Conservation (phyloP, 37 sponge, comb jelly and placozoan species). For the Hormiphora californensis region DNA sequence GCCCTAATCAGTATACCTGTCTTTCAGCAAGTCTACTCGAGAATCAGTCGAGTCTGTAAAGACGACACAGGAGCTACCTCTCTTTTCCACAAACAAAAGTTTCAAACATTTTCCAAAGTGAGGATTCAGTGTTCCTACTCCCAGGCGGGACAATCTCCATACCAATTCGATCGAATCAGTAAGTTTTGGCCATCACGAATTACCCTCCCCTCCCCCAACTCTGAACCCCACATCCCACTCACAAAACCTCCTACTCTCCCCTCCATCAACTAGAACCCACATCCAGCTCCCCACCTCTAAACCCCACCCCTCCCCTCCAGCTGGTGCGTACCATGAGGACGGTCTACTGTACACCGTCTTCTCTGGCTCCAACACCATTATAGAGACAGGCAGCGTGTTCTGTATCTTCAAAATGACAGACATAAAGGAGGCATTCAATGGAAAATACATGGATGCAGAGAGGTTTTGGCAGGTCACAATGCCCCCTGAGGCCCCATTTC, state of each 20-base stretch:
- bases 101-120: conserved; percentile 27
- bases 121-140: conserved; percentile 51
- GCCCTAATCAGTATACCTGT: neutral
- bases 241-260: too few relatives aligned
- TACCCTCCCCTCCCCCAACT: too few relatives aligned
- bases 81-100: conserved; percentile 9
- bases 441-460: neutral
- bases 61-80: conserved; percentile 47
- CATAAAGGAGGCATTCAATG: neutral
- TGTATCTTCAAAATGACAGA: conserved; percentile 47
- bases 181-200: neutral
- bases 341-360: conserved; percentile 32
- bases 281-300: too few relatives aligned
- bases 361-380: conserved; percentile 50
- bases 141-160: conserved; percentile 40
- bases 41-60: conserved; percentile 16
- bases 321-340: conserved; percentile 31
- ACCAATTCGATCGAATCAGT: conserved; percentile 45
- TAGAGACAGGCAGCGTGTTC: conserved; percentile 40
- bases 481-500: conserved; percentile 11
- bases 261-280: too few relatives aligned
- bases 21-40: conserved; percentile 22
- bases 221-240: too few relatives aligned
- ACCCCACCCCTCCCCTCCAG: too few relatives aligned
- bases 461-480: neutral